Evolutionary conservation across 2,113 vertebrate species (phyloP).

Genomic region (Jacana jacana): DNA sequence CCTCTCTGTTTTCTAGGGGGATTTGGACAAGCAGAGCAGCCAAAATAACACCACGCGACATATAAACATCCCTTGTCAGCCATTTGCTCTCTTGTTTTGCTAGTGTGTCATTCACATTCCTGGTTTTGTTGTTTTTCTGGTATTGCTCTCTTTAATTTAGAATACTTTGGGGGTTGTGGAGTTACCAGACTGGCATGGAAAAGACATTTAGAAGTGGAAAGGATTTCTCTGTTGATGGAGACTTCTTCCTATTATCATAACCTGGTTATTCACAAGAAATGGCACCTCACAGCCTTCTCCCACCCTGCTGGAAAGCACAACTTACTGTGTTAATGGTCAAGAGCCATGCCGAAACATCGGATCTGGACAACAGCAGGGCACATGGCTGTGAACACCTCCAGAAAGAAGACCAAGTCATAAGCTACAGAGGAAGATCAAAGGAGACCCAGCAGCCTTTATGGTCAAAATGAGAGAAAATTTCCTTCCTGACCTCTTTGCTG

Average conservation of each 20-base stretch:
- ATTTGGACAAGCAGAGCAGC: constrained; percentile 1
- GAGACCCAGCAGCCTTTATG: background rate
- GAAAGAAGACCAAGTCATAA: background rate
- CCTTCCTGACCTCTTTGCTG: background rate
- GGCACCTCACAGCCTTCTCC: background rate
- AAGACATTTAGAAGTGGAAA: background rate
- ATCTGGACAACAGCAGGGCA: background rate
- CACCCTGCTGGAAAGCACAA: background rate
- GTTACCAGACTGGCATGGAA: background rate
- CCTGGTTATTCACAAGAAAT: background rate
- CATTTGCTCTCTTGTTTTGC: constrained; percentile 15
- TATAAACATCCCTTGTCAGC: constrained; percentile 9
- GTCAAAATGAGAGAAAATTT: background rate
- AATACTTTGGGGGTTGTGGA: background rate
- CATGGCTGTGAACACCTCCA: background rate
- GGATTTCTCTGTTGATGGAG: background rate
- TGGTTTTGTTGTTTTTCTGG: background rate
- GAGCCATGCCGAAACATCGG: background rate
- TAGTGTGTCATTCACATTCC: background rate
- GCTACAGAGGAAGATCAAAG: background rate
- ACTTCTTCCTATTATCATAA: background rate
- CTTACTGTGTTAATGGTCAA: background rate
- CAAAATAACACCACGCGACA: background rate
- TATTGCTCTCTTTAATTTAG: constrained; percentile 5
- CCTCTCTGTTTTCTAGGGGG: background rate